Percentiles rank a stretch among this genome's conserved stretches.
These are phyloP conservation scores for Lutraria rhynchaena DNA, from an alignment of 1,140 invertebrate species.

Conservation along the genomic window DNA sequence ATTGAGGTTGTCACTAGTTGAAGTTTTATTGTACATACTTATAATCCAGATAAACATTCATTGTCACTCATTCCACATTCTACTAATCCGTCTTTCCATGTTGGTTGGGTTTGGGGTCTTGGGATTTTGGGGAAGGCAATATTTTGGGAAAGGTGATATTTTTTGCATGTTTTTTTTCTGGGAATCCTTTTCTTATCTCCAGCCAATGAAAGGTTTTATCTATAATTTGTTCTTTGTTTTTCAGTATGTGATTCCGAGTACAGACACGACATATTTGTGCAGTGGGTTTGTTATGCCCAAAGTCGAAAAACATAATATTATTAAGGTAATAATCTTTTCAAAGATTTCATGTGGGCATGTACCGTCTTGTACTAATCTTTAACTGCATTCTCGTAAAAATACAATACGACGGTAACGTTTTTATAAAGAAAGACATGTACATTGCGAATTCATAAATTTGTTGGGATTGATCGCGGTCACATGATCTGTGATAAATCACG, in stretches of 20 bases:
- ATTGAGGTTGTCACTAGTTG: too few species aligned
- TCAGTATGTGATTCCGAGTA: constrained; percentile 38
- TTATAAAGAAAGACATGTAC: background rate
- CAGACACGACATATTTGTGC: constrained; percentile 38
- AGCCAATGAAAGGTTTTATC: too few species aligned
- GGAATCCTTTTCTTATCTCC: too few species aligned
- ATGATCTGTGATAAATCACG: background rate
- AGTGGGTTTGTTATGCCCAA: constrained; percentile 24
- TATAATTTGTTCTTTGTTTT: background rate
- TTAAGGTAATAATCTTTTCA: constrained; percentile 37
- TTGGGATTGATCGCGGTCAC: too few species aligned
- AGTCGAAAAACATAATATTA: constrained; percentile 56
- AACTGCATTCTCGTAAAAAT: background rate
- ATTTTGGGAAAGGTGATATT: too few species aligned
- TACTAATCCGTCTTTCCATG: too few species aligned
- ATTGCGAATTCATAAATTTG: background rate
- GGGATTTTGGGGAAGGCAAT: too few species aligned
- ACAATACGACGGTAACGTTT: background rate
- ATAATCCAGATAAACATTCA: too few species aligned
- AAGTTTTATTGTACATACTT: too few species aligned
- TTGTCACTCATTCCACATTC: too few species aligned
- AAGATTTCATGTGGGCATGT: background rate
- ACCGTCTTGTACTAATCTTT: background rate
- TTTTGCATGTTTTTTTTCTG: too few species aligned
- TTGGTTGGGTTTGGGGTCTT: too few species aligned